These are phyloP conservation scores for Aporophyla lueneburgensis DNA, from an alignment of 2,888 invertebrate genomes.

Conservation along the genomic window DNA sequence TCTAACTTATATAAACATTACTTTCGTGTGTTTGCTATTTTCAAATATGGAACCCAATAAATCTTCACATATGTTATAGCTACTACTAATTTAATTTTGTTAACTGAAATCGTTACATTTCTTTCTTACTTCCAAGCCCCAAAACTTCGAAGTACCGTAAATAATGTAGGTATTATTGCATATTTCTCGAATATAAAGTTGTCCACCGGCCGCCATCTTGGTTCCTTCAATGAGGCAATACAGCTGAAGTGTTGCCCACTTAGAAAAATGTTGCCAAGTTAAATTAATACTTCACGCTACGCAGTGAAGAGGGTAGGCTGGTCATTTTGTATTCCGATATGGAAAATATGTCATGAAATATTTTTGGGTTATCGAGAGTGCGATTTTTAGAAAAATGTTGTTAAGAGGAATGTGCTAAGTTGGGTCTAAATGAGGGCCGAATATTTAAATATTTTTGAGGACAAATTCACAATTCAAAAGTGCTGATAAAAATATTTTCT, in stretches of 20 bases:
- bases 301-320: slow-evolving; percentile 58
- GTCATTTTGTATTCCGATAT: slow-evolving; percentile 63
- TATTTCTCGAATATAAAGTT: slow-evolving; percentile 80
- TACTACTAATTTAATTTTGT: too few species aligned
- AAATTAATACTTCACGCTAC: slow-evolving; percentile 71
- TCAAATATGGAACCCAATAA: too few species aligned
- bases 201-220: slow-evolving; percentile 76
- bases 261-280: slow-evolving; percentile 69
- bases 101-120: too few species aligned
- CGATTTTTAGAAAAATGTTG: slow-evolving; percentile 6
- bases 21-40: too few species aligned
- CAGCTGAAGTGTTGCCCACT: slow-evolving; percentile 70
- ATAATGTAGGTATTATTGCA: slow-evolving; percentile 81
- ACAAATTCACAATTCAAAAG: slow-evolving; percentile 4
- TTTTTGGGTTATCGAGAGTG: slow-evolving; percentile 46
- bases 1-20: too few species aligned
- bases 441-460: background rate
- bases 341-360: slow-evolving; percentile 34
- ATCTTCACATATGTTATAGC: too few species aligned
- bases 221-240: slow-evolving; percentile 73
- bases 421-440: slow-evolving; percentile 17
- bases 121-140: slow-evolving; percentile 36
- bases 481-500: slow-evolving; percentile 16
- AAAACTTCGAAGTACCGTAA: slow-evolving; percentile 70
- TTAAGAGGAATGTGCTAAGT: slow-evolving; percentile 14